Percentiles rank a stretch among this genome's conserved stretches.
These are phyloP conservation scores for Ploceus nigricollis DNA, from an alignment of 2,113 vertebrate species.

Conservation along the genomic window DNA sequence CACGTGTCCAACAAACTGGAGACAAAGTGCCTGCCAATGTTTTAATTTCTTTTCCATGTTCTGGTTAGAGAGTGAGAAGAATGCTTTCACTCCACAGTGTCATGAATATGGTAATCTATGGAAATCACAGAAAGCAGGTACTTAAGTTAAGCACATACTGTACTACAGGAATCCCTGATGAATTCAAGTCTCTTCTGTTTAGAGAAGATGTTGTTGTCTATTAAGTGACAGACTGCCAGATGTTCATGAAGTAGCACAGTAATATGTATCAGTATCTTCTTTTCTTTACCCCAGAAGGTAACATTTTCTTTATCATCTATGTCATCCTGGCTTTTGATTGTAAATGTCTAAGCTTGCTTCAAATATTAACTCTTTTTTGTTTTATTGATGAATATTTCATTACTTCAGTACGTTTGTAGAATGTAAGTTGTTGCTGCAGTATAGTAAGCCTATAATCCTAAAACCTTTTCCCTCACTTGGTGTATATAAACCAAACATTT, in stretches of 20 bases:
- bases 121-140: slow-evolving; percentile 84
- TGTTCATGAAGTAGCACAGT: slow-evolving; percentile 72
- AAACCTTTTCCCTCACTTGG: background rate
- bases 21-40: slow-evolving; percentile 83
- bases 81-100: slow-evolving; percentile 78
- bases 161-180: slow-evolving; percentile 78
- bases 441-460: background rate
- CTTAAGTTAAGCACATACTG: slow-evolving; percentile 83
- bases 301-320: slow-evolving; percentile 47
- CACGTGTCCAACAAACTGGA: slow-evolving; percentile 78
- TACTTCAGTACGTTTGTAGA: background rate
- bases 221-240: slow-evolving; percentile 80
- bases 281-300: slow-evolving; percentile 53
- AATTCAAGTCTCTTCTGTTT: slow-evolving; percentile 78
- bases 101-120: slow-evolving; percentile 91
- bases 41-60: slow-evolving; percentile 81
- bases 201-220: slow-evolving; percentile 78
- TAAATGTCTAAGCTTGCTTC: slow-evolving; percentile 43
- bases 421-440: background rate
- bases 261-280: slow-evolving; percentile 66
- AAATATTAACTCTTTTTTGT: slow-evolving; percentile 63
- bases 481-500: background rate
- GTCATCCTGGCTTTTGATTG: slow-evolving; percentile 59
- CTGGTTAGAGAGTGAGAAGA: slow-evolving; percentile 75
- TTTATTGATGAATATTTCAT: slow-evolving; percentile 71